phyloP scores from a whole-genome alignment of 2,797 vertebrate genomes.

The Xiphorhynchus erythropygius region DNA sequence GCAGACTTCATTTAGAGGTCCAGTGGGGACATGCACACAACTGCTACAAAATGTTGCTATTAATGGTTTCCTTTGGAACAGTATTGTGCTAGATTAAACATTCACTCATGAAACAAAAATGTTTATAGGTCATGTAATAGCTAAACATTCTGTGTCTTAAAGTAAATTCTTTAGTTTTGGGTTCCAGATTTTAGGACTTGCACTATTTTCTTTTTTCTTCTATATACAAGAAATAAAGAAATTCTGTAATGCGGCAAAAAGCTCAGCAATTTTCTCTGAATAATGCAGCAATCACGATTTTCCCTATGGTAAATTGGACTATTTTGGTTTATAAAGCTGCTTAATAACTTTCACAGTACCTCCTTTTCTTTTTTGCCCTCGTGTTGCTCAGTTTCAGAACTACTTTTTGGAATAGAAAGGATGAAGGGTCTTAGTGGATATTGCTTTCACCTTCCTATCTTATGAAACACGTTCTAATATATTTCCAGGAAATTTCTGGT shows the following conservation, averaged over 20 bases:
- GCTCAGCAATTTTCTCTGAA: slow-evolving; percentile 38
- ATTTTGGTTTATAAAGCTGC: slow-evolving; percentile 16
- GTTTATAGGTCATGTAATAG: slow-evolving; percentile 42
- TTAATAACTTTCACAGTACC: slow-evolving; percentile 3
- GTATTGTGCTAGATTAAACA: slow-evolving; percentile 54
- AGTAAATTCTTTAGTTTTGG: slow-evolving; percentile 9
- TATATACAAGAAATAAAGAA: neutral
- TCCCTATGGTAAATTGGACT: neutral
- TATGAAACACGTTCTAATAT: neutral
- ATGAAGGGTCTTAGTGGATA: neutral
- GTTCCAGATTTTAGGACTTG: neutral
- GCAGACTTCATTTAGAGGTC: slow-evolving; percentile 71
- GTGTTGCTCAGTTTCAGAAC: neutral
- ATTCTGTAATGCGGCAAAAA: neutral
- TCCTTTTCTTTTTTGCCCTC: neutral
- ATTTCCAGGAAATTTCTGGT: neutral
- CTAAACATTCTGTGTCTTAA: slow-evolving; percentile 4
- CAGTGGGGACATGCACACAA: slow-evolving; percentile 60
- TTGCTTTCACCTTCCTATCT: neutral
- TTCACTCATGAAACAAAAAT: slow-evolving; percentile 60
- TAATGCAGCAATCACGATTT: slow-evolving; percentile 35
- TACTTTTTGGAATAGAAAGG: neutral
- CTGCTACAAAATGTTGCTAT: slow-evolving; percentile 62
- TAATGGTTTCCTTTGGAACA: slow-evolving; percentile 57
- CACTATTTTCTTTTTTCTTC: neutral